phyloP scores from a whole-genome alignment of 2,888 invertebrate genomes.

The Mesorhabditis spiculigera region DNA sequence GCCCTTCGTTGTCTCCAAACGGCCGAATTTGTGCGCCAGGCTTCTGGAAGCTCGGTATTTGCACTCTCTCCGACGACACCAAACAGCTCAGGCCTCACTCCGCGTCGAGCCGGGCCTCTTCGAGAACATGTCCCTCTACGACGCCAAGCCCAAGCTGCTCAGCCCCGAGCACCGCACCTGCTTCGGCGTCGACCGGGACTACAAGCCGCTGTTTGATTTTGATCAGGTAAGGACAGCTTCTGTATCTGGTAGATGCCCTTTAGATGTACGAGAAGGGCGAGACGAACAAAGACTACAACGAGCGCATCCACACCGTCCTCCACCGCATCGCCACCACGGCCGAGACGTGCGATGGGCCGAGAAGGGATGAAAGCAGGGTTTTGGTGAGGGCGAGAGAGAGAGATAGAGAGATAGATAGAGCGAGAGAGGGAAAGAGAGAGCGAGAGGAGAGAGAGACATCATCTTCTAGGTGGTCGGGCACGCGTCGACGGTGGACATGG shows the following conservation, averaged over 20 bases:
- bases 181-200: constrained; percentile 28
- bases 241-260: background rate
- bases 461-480: constrained; percentile 34
- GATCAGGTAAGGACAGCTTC: background rate
- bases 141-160: constrained; percentile 22
- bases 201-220: constrained; percentile 13
- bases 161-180: constrained; percentile 19
- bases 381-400: constrained; percentile 12
- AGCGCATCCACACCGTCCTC: constrained; percentile 24
- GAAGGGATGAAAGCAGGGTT: constrained; percentile 17
- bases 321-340: constrained; percentile 19
- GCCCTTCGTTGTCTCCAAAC: constrained; percentile 49
- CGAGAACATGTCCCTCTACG: constrained; percentile 35
- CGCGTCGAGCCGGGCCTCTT: constrained; percentile 43
- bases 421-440: background rate
- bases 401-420: background rate
- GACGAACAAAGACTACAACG: constrained; percentile 30
- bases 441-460: background rate
- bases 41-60: constrained; percentile 15
- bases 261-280: constrained; percentile 16
- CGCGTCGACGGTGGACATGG: constrained; percentile 51
- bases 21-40: constrained; percentile 27
- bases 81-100: background rate
- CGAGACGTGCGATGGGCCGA: constrained; percentile 3
- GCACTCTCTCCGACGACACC: background rate